Percentiles rank a stretch among this genome's conserved stretches.
Conservation (phyloP, 2,888 invertebrate genomes). For the Andrena chrysosceles region DNA sequence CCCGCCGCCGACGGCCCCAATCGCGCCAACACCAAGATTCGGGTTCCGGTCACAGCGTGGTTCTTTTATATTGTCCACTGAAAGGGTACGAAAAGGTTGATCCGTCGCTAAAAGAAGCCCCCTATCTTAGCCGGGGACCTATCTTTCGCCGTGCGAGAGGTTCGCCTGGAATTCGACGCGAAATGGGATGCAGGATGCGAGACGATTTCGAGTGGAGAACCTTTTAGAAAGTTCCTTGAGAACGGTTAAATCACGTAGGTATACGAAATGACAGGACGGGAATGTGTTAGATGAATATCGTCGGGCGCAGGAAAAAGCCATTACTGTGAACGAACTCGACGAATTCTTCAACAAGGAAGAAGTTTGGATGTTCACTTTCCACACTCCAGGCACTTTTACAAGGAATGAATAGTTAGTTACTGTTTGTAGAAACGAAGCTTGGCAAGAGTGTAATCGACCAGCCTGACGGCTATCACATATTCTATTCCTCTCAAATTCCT, state of each 20-base stretch:
- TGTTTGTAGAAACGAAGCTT: not conserved
- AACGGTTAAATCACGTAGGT: not conserved
- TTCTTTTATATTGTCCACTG: not conserved
- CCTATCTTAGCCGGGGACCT: not conserved
- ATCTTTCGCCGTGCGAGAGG: not conserved
- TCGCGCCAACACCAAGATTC: not conserved
- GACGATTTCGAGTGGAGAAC: not conserved
- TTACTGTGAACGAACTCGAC: not conserved
- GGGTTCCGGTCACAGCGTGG: not conserved
- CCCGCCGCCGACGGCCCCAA: slow-evolving; percentile 23
- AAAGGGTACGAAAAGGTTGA: not conserved
- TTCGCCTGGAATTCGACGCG: slow-evolving; percentile 1
- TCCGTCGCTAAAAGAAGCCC: not conserved
- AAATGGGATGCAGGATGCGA: not conserved
- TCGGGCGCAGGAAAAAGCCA: not conserved
- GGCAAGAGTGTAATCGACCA: not conserved
- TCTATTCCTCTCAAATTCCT: not conserved
- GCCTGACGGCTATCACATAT: not conserved
- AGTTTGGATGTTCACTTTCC: not conserved
- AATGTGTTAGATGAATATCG: not conserved
- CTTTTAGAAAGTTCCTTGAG: slow-evolving; percentile 29
- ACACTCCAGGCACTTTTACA: not conserved
- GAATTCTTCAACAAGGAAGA: not conserved
- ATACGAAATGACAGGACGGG: not conserved
- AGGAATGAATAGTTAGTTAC: not conserved